Evolutionary conservation across 2,888 invertebrate genomes (phyloP), one percentile per base, ranked within the genome.

Genomic region (Endomychus coccineus): DNA sequence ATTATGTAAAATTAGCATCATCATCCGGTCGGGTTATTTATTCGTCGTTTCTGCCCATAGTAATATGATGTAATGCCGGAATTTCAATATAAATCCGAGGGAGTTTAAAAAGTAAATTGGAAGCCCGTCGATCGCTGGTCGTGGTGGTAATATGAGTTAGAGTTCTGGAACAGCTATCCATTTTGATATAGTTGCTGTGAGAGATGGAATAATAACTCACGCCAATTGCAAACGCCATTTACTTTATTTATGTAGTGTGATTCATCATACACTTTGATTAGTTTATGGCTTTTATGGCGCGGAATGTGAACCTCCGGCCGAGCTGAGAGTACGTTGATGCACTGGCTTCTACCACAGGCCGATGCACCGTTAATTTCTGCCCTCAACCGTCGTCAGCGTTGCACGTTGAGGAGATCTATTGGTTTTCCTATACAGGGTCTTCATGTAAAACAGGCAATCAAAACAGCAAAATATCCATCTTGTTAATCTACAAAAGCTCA

Each of bases 261-360:
- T 67, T 66, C 66, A 67, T 67, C 67, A 67, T 64, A 57, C 61
- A 61, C 61, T 66, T 66, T 67, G 66, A 67, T 66, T 66, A 65
- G 67, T 66, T 67, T 66, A 67, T 66, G 64, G 66, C 64, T 62
- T 66, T 64, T 64, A 63, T 64, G 63, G 64, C 51, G 61, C 57
- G 63, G 63, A 64, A 64, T 64, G 60, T 55, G 59, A 57, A 58
- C 49, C 54, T 36, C 36, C 5, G 52, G 54, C 49, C 49, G 46
- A 50, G 59, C 59, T 60, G 29, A 17, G 28, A 22, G 36, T 17
- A 29, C 14, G 36, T 24, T 36, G 36, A 36, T 36, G 60, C 60
- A 55, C 55, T 50, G 54, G 52, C 51, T 52, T 56, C 58, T 61
- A 58, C 58, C 54, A 56, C 57, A 58, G 58, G 56, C 52, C 58